These are phyloP conservation scores for Anser cygnoides DNA, from an alignment of 2,113 vertebrate species.

Conservation along the genomic window DNA sequence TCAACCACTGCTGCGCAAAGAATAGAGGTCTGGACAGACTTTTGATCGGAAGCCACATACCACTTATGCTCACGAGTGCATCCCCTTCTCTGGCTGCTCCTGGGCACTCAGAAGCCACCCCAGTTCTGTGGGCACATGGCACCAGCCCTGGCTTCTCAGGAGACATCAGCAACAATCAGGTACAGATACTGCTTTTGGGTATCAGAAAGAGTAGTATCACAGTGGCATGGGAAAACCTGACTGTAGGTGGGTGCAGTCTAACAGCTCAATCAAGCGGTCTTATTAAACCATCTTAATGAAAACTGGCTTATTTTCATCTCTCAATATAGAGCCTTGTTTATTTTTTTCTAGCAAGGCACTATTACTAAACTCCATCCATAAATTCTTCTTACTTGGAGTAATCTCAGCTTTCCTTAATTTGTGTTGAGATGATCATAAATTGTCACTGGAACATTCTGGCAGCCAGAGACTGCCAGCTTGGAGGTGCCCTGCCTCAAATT, in stretches of 20 bases:
- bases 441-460: background rate
- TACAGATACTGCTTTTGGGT: background rate
- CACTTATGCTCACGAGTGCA: background rate
- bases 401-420: background rate
- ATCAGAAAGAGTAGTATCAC: background rate
- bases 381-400: background rate
- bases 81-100: background rate
- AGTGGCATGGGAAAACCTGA: background rate
- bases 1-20: background rate
- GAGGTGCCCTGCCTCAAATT: background rate
- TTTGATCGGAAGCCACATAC: background rate
- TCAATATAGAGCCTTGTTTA: background rate
- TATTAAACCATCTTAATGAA: background rate
- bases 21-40: background rate
- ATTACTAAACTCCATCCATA: background rate
- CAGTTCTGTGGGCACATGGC: fast-evolving
- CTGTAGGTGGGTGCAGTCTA: background rate
- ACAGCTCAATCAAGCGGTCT: background rate
- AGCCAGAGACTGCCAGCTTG: background rate
- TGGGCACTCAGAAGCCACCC: fast-evolving
- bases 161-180: background rate
- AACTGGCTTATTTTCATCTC: background rate
- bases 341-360: background rate
- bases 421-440: background rate
- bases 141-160: background rate